Conservation (phyloP, 2,797 vertebrate genomes). For the Gorsachius magnificus region DNA sequence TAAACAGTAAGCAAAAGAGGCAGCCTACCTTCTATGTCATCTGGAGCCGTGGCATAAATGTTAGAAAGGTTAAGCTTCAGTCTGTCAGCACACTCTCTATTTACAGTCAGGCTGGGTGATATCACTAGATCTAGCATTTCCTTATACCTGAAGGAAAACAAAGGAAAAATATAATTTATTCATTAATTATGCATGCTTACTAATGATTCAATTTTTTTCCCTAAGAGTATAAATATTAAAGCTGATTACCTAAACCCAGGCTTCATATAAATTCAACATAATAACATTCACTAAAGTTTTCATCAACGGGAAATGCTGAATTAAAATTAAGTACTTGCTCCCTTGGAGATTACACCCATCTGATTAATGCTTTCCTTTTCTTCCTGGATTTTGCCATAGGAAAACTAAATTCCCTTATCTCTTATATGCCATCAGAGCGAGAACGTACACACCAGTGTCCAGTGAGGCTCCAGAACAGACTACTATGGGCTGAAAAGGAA, state of each 20-base stretch:
- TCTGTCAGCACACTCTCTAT: constrained; percentile 71
- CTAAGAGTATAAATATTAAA: constrained; percentile 80
- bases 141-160: constrained; percentile 83
- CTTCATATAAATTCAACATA: constrained; percentile 77
- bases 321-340: constrained; percentile 66
- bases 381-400: constrained; percentile 41
- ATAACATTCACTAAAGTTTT: constrained; percentile 76
- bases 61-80: constrained; percentile 67
- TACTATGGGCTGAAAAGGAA: neutral
- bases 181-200: constrained; percentile 74
- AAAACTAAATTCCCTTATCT: constrained; percentile 42
- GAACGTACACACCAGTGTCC: neutral
- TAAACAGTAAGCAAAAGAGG: constrained; percentile 12
- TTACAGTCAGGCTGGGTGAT: constrained; percentile 81
- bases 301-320: constrained; percentile 72
- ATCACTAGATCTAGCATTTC: constrained; percentile 86
- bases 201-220: constrained; percentile 71
- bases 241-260: constrained; percentile 74
- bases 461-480: neutral
- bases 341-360: constrained; percentile 64
- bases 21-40: constrained; percentile 80
- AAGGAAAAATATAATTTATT: constrained; percentile 75
- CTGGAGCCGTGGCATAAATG: constrained; percentile 69
- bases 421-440: neutral
- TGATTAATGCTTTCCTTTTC: constrained; percentile 57